Base-by-base conservation (phyloP, 2,888 invertebrate genomes). In the Nemotelus nigrinus region DNA sequence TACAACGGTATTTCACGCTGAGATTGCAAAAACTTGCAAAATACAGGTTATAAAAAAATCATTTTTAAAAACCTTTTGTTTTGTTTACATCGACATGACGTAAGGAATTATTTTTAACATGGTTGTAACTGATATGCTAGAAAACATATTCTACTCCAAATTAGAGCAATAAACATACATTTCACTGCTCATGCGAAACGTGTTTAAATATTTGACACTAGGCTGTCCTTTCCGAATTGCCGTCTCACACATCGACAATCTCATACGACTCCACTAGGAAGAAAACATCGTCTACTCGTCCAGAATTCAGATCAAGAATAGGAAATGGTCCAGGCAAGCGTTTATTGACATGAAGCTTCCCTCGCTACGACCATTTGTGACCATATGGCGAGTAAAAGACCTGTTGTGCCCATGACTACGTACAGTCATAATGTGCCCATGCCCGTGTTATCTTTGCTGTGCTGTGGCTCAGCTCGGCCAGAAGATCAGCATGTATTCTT, bases 401-500 rank as follows among this genome's bases (percentile, higher is more conserved):
- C 65, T 65, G 63, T 43, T 63, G 63, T 39, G 63, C 41, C 41
- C 63, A 25, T 10, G 8, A 43, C 10, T 25, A 25, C 25, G 25
- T 25, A 25, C 0, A 50, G 50, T 50, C 50, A 50, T 7, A 5
- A 5, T 50, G 50, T 50, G 50, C 50, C 50, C 50, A 50, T 50
- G 5, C 50, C 50, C 50, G 8, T 5, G 5, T 50, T 8, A 7
- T 5, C 5, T 7, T 50, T 50, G 25, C 25, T 25, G 25, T 25
- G 25, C 25, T 25, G 25, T 25, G 25, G 25, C 25, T 25, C 25
- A 25, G 25, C 63, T 39, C 63, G 43, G 63, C 65, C 44, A 45
- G 10, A 44, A 44, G 47, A 65, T 45, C 65, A 63, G 63, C 47
- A 53, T 70, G 70, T 25, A 25, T 70, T 70, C 53, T 70, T 70